These are phyloP conservation scores for Ambastaia sidthimunki DNA, from an alignment of 2,797 vertebrate genomes.

Conservation along the genomic window DNA sequence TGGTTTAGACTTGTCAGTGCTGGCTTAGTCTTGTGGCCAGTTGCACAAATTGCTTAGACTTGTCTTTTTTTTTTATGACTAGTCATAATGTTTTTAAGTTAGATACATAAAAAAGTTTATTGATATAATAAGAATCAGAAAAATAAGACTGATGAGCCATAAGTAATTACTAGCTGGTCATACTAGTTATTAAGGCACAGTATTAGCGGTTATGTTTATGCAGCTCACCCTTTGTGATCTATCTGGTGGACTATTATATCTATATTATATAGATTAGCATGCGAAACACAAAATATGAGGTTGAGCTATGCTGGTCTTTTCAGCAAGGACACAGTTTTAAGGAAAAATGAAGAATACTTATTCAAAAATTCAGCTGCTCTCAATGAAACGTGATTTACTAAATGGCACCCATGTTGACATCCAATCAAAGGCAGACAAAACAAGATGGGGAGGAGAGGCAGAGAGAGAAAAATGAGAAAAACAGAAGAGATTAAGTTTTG, in stretches of 20 bases:
- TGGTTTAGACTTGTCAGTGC: neutral
- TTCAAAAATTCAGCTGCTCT: neutral
- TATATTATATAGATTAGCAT: too few relatives aligned
- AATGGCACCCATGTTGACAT: neutral
- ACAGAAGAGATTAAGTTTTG: slow-evolving; percentile 39
- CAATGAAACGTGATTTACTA: neutral
- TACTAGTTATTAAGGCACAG: too few relatives aligned
- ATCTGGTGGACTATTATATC: neutral
- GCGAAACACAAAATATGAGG: neutral
- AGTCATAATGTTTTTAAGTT: too few relatives aligned
- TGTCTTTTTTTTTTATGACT: too few relatives aligned
- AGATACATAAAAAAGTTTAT: too few relatives aligned
- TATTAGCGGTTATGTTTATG: too few relatives aligned
- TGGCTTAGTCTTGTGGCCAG: too few relatives aligned
- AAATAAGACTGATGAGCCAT: too few relatives aligned
- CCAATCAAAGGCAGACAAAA: neutral
- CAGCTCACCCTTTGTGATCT: neutral
- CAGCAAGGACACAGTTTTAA: neutral
- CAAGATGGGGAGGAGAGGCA: slow-evolving; percentile 59
- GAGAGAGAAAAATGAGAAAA: slow-evolving; percentile 34
- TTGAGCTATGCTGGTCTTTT: neutral
- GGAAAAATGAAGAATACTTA: neutral
- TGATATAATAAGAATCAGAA: too few relatives aligned
- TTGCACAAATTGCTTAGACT: too few relatives aligned
- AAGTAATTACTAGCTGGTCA: neutral